A percentile compares a stretch with the other conserved stretches of the same genome.
Evolutionary conservation across 2,888 invertebrate species (phyloP).

Genomic region (Hartigia nigra): DNA sequence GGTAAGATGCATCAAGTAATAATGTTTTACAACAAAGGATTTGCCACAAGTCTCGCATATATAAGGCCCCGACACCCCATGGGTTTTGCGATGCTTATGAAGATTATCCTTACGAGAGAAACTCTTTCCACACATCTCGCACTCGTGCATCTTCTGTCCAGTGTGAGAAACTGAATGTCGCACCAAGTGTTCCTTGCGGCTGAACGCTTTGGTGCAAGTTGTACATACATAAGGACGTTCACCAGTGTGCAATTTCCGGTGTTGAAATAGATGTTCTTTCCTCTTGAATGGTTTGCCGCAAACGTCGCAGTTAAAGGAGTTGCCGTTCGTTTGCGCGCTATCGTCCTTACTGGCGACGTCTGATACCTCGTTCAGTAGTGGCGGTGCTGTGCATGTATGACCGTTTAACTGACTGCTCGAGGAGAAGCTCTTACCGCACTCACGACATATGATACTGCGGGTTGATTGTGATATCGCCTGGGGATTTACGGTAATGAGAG

Average conservation of each 20-base stretch:
- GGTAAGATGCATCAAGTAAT: conserved; percentile 73
- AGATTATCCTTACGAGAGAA: conserved; percentile 72
- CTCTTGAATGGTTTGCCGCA: conserved; percentile 76
- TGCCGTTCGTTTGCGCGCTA: conserved; percentile 34
- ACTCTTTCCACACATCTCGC: conserved; percentile 71
- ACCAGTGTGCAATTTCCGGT: conserved; percentile 75
- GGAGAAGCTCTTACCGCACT: conserved; percentile 61
- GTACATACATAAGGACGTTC: conserved; percentile 75
- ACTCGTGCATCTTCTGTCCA: conserved; percentile 75
- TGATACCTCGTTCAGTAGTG: conserved; percentile 45
- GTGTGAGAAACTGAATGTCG: conserved; percentile 76
- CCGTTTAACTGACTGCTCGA: conserved; percentile 53
- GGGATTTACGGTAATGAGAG: conserved; percentile 59
- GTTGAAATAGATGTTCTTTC: conserved; percentile 77
- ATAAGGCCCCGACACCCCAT: conserved; percentile 71
- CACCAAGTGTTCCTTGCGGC: conserved; percentile 76
- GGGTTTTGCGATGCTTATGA: conserved; percentile 72
- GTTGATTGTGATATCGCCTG: conserved; percentile 54
- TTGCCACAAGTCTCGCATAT: conserved; percentile 76
- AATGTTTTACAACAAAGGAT: conserved; percentile 75
- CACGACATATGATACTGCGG: conserved; percentile 53
- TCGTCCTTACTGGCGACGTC: conserved; percentile 39
- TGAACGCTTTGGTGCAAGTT: conserved; percentile 75
- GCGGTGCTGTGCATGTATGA: conserved; percentile 50
- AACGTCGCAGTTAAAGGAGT: conserved; percentile 68